Evolutionary conservation across 1,140 invertebrate species (phyloP).

Genomic region (Formica exsecta): DNA sequence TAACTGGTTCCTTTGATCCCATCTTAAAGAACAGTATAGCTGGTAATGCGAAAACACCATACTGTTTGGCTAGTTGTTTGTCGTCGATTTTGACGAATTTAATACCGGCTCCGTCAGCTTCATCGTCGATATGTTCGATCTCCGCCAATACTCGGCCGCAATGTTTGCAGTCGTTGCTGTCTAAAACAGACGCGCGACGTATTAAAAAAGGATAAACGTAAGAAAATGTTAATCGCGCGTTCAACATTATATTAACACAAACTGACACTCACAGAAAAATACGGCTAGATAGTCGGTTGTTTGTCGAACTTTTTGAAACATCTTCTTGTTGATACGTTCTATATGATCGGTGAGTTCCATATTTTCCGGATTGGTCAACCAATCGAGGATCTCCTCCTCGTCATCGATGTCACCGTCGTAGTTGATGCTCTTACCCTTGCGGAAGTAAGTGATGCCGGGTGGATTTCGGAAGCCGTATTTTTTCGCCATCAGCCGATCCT

Average conservation of each 20-base stretch:
- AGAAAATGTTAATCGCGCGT: not conserved
- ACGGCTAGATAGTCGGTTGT: constrained; percentile 97
- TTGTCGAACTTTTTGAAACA: constrained; percentile 97
- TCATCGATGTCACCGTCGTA: constrained; percentile 97
- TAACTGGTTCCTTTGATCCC: constrained; percentile 95
- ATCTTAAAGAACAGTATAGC: constrained; percentile 96
- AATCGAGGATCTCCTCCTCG: constrained; percentile 97
- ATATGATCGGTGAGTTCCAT: constrained; percentile 98
- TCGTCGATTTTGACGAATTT: constrained; percentile 98
- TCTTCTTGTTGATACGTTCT: constrained; percentile 96
- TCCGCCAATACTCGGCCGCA: constrained; percentile 95
- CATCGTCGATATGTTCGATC: constrained; percentile 97
- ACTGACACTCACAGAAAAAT: constrained; percentile 95
- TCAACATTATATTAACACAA: not conserved
- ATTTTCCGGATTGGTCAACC: constrained; percentile 97
- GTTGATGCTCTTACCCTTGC: constrained; percentile 96
- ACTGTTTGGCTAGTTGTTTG: constrained; percentile 94
- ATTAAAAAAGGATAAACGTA: not conserved
- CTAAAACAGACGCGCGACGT: constrained; percentile 87
- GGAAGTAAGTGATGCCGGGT: constrained; percentile 96
- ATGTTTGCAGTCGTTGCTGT: constrained; percentile 97
- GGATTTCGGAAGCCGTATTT: constrained; percentile 96
- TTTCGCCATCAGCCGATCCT: constrained; percentile 96
- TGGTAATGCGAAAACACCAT: constrained; percentile 95
- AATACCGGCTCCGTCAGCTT: constrained; percentile 96